Conservation (phyloP, 30 jellyfish, hydroid and myxozoan genomes). For the Aurelia sp. region DNA sequence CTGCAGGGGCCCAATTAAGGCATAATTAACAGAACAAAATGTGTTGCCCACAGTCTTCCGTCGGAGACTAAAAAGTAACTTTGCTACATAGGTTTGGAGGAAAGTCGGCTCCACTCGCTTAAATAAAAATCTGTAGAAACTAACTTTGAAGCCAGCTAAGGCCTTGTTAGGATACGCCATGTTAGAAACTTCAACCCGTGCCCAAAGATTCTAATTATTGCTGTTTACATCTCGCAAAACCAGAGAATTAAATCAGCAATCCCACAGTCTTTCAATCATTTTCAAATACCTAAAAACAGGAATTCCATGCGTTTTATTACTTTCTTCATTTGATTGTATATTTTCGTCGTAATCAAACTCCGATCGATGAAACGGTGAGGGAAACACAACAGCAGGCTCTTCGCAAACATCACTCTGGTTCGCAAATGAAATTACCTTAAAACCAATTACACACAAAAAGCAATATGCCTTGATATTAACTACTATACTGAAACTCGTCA, state of each 20-base stretch:
- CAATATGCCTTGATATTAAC: not conserved
- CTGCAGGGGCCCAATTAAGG: no score
- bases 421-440: constrained; percentile 41
- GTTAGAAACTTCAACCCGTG: constrained; percentile 46
- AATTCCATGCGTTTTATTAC: constrained; percentile 37
- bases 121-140: no score
- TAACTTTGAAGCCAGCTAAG: no score
- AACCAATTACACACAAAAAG: constrained; percentile 36
- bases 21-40: no score
- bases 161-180: constrained; percentile 35
- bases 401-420: constrained; percentile 22
- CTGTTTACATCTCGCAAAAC: constrained; percentile 55
- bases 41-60: no score
- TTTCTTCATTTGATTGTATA: constrained; percentile 3
- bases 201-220: constrained; percentile 37
- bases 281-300: constrained; percentile 53
- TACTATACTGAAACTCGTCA: not conserved
- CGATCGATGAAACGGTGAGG: not conserved
- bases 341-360: constrained; percentile 21
- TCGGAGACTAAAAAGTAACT: no score
- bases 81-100: no score
- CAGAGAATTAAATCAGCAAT: constrained; percentile 59
- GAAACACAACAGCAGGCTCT: not conserved
- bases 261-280: constrained; percentile 67
- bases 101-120: no score